Evolutionary conservation across 2,888 invertebrate genomes (phyloP).

Genomic region (Leucoma salicis): DNA sequence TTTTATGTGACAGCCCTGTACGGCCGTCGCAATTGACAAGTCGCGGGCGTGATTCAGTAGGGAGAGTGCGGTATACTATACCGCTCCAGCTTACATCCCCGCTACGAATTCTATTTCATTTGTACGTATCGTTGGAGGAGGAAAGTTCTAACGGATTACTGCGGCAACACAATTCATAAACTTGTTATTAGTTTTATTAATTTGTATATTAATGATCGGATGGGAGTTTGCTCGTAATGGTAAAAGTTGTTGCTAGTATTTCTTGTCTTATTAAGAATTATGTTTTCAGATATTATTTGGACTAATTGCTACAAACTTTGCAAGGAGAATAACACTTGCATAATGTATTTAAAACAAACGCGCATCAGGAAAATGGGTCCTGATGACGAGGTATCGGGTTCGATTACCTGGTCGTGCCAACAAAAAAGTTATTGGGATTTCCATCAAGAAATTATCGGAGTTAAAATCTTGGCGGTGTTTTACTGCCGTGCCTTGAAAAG

Average conservation of each 20-base stretch:
- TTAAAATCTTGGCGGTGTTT: too few species aligned
- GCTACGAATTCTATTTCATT: constrained; percentile 17
- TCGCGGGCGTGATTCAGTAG: constrained; percentile 39
- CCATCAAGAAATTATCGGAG: too few species aligned
- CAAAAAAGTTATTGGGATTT: too few species aligned
- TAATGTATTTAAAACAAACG: too few species aligned
- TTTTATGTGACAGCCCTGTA: constrained; percentile 12
- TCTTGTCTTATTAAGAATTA: constrained; percentile 1
- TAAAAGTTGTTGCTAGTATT: constrained; percentile 1
- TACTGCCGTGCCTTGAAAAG: too few species aligned
- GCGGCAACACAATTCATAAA: constrained; percentile 17
- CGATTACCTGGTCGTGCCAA: too few species aligned
- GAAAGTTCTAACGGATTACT: constrained; percentile 26
- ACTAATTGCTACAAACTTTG: too few species aligned
- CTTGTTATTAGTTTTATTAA: constrained; percentile 26
- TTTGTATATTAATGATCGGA: constrained; percentile 5
- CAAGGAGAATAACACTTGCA: too few species aligned
- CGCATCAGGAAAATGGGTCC: too few species aligned
- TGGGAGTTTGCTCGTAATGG: constrained; percentile 2
- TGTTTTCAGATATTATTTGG: too few species aligned
- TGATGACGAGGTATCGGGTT: too few species aligned
- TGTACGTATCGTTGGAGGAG: constrained; percentile 20
- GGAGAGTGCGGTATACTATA: constrained; percentile 17
- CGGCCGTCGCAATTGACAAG: constrained; percentile 26
- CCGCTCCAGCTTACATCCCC: constrained; percentile 8